phyloP scores from a whole-genome alignment of 2,113 vertebrate genomes.

The Gallinago undulata region DNA sequence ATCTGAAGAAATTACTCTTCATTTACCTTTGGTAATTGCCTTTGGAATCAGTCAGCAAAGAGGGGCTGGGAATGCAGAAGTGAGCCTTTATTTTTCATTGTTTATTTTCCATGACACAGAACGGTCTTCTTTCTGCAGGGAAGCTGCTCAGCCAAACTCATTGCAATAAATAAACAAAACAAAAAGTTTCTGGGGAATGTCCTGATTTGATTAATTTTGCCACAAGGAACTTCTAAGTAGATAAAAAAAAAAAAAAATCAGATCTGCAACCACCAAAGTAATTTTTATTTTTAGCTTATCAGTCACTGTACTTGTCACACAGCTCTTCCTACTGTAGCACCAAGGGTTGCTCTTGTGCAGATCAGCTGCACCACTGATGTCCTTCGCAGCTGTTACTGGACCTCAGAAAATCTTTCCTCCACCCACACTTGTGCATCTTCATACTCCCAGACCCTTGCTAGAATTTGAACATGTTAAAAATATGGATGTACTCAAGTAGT shows the following conservation, averaged over 20 bases:
- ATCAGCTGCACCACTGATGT: neutral
- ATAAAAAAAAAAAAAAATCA: neutral
- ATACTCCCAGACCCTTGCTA: neutral
- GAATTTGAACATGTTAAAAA: neutral
- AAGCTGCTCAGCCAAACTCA: neutral
- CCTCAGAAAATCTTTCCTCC: neutral
- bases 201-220: constrained; percentile 62
- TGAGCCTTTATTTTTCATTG: constrained; percentile 34
- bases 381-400: neutral
- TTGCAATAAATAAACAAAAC: constrained; percentile 35
- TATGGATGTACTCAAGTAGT: neutral
- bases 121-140: neutral
- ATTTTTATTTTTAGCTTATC: constrained; percentile 8
- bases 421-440: neutral
- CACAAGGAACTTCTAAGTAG: constrained; percentile 5
- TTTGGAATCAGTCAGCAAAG: constrained; percentile 27
- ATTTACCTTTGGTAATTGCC: constrained; percentile 47
- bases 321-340: neutral
- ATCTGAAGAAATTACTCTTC: constrained; percentile 42
- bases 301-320: neutral
- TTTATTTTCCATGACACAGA: neutral
- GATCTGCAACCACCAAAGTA: neutral
- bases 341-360: neutral
- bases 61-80: neutral
- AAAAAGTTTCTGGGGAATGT: neutral